phyloP scores from a whole-genome alignment of 2,888 invertebrate genomes.

The Leptinotarsa rubiginosa region DNA sequence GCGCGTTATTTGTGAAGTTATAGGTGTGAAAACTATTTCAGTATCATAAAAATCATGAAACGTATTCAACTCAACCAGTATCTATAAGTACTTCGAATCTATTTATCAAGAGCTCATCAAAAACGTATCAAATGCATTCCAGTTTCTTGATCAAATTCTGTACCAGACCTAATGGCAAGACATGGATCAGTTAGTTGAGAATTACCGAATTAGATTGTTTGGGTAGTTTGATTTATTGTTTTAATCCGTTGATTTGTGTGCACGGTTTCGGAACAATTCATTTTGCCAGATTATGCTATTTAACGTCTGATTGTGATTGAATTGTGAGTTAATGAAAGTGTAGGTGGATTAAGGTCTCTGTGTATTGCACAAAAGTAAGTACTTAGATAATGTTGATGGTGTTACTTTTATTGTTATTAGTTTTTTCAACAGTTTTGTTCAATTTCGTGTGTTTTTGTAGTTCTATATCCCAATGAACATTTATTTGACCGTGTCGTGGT shows the following conservation, averaged over 20 bases:
- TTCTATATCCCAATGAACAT: no score
- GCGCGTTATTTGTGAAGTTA: no score
- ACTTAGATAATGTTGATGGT: background rate
- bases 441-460: no score
- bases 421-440: no score
- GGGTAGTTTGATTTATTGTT: constrained; percentile 56
- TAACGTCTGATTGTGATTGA: constrained; percentile 31
- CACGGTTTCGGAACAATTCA: constrained; percentile 50
- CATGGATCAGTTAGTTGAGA: constrained; percentile 43
- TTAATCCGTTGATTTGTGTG: constrained; percentile 56
- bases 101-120: no score
- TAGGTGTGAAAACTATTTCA: no score
- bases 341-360: background rate
- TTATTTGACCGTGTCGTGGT: no score
- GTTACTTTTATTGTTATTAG: no score
- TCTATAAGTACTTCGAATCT: no score
- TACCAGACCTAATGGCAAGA: constrained; percentile 22
- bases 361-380: background rate
- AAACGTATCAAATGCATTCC: no score
- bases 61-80: no score
- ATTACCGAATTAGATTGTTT: constrained; percentile 56
- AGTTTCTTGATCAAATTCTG: background rate
- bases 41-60: no score
- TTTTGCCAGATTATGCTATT: constrained; percentile 52
- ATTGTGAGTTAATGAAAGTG: background rate